phyloP scores from a whole-genome alignment of 2,797 vertebrate genomes.

The Otolemur crassicaudatus region DNA sequence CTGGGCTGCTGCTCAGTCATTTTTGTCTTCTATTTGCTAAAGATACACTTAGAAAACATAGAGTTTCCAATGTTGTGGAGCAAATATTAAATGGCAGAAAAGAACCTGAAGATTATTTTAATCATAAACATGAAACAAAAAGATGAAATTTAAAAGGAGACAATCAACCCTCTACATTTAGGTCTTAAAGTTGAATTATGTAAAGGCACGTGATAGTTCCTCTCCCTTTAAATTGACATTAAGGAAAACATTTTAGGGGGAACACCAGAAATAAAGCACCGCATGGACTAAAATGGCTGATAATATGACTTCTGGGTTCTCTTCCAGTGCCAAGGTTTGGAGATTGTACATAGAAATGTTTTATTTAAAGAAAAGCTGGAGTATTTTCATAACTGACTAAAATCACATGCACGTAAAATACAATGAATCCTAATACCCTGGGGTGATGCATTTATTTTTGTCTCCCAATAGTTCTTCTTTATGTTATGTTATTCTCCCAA shows the following conservation, averaged over 20 bases:
- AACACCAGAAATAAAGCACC: background rate
- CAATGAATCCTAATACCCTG: background rate
- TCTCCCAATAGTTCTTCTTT: conserved; percentile 53
- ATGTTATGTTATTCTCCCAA: conserved; percentile 58
- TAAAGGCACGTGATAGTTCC: background rate
- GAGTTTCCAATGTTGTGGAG: background rate
- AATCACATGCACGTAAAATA: conserved; percentile 28
- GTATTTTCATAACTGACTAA: conserved; percentile 37
- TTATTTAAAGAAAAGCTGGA: conserved; percentile 42
- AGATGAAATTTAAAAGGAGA: background rate
- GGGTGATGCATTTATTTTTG: conserved; percentile 20
- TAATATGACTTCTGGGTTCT: background rate
- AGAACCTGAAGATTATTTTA: background rate
- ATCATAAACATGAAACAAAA: background rate
- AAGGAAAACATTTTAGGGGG: background rate
- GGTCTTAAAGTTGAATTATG: background rate
- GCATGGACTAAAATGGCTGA: background rate
- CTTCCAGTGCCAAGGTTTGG: background rate
- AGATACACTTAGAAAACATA: background rate
- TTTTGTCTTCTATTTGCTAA: conserved; percentile 35
- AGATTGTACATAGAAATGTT: background rate
- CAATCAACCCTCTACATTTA: background rate
- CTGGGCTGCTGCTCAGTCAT: background rate
- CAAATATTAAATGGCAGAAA: background rate
- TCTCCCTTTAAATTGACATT: background rate